phyloP scores from a whole-genome alignment of 2,113 vertebrate species.

The Otolemur garnettii region DNA sequence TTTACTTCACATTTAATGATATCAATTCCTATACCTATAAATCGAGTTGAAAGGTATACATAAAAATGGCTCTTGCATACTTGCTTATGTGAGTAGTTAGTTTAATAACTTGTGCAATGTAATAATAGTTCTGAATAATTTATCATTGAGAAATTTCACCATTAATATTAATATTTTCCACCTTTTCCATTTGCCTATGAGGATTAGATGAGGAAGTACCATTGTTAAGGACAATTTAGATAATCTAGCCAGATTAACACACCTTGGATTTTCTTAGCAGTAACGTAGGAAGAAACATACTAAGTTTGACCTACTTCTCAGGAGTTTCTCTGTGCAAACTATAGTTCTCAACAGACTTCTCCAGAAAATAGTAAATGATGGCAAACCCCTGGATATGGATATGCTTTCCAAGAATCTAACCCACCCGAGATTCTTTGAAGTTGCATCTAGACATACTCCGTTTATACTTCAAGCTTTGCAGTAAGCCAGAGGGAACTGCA shows the following conservation, averaged over 20 bases:
- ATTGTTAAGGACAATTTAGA: neutral
- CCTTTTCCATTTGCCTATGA: neutral
- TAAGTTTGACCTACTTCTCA: neutral
- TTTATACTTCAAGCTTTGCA: neutral
- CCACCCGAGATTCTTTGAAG: neutral
- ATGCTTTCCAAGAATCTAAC: neutral
- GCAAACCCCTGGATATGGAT: neutral
- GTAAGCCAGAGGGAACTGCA: neutral
- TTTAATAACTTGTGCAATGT: neutral
- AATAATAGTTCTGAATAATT: conserved; percentile 16
- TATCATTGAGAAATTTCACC: neutral
- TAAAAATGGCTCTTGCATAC: neutral
- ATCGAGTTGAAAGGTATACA: neutral
- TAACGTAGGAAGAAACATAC: neutral
- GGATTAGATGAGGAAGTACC: neutral
- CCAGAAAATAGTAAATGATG: neutral
- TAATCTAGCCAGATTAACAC: neutral
- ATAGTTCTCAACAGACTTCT: neutral
- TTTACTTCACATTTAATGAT: neutral
- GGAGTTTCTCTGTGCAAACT: neutral
- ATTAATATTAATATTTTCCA: neutral
- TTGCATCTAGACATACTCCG: neutral
- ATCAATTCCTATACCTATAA: neutral
- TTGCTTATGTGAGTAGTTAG: neutral
- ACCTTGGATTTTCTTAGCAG: neutral